These are phyloP conservation scores for Idris sp. DNA, from an alignment of 1,140 invertebrate genomes.

Conservation along the genomic window DNA sequence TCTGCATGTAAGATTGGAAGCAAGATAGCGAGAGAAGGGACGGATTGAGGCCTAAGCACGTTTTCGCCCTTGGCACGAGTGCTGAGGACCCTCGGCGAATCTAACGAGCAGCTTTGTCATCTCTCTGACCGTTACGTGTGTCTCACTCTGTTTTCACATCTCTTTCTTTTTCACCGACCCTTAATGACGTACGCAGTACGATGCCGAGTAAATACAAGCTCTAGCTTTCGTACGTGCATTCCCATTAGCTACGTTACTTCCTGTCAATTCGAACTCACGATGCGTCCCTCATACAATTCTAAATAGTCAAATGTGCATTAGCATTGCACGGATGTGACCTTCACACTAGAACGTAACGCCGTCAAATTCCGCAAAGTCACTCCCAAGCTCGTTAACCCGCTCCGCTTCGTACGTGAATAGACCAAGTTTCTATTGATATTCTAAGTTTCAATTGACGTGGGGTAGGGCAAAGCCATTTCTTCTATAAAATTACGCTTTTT, in stretches of 20 bases:
- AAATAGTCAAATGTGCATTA: constrained; percentile 59
- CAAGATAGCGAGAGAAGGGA: constrained; percentile 67
- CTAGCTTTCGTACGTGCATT: constrained; percentile 48
- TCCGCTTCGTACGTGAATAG: constrained; percentile 37
- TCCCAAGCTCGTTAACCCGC: constrained; percentile 51
- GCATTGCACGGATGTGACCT: constrained; percentile 59
- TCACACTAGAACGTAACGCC: constrained; percentile 40
- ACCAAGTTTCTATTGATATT: constrained; percentile 49
- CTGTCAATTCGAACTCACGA: constrained; percentile 55
- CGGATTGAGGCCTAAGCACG: constrained; percentile 74
- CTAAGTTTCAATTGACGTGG: constrained; percentile 34
- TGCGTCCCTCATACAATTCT: constrained; percentile 42
- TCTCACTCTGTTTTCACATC: constrained; percentile 43
- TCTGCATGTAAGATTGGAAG: constrained; percentile 45
- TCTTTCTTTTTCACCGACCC: constrained; percentile 45
- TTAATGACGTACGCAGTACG: constrained; percentile 58
- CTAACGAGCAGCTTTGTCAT: constrained; percentile 78
- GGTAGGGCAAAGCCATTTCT: constrained; percentile 1
- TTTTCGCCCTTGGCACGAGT: constrained; percentile 75
- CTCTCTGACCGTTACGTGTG: constrained; percentile 61
- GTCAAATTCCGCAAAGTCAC: constrained; percentile 36
- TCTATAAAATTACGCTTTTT: background rate
- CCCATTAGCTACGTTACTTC: constrained; percentile 57
- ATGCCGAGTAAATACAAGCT: constrained; percentile 52
- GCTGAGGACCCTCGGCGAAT: constrained; percentile 76